A percentile compares a stretch with the other conserved stretches of the same genome.
Conservation (phyloP, 23 tunicate species). For the Corella eumyota region DNA sequence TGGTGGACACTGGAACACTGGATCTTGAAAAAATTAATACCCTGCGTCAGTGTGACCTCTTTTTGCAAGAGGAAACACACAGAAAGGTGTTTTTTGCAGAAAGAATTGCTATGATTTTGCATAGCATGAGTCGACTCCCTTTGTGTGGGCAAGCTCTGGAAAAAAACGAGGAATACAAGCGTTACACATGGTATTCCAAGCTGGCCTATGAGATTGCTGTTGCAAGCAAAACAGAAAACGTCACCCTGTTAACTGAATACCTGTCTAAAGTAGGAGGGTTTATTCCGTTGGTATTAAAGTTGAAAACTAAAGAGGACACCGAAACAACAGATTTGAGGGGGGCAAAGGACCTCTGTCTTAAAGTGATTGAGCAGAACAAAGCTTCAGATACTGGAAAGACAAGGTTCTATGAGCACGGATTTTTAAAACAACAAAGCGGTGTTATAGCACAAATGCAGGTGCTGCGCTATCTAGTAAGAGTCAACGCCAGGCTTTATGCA, state of each 20-base stretch:
- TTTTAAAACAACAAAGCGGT: constrained; percentile 17
- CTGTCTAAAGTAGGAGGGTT: constrained; percentile 24
- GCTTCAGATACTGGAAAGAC: background rate
- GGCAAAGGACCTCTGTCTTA: constrained; percentile 5
- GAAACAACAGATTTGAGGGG: background rate
- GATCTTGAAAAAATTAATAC: background rate
- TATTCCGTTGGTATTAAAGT: constrained; percentile 20
- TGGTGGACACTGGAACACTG: background rate
- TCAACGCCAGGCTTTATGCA: background rate
- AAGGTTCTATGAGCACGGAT: constrained; percentile 26
- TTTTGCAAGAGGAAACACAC: constrained; percentile 11
- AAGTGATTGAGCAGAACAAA: background rate
- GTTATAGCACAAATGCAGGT: constrained; percentile 3
- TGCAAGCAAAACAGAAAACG: background rate
- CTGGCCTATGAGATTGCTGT: constrained; percentile 8
- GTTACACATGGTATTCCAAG: constrained; percentile 17
- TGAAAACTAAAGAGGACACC: background rate
- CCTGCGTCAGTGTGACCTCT: constrained; percentile 13
- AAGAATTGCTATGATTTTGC: constrained; percentile 53
- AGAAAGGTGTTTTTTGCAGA: constrained; percentile 29
- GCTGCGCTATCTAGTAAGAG: constrained; percentile 13
- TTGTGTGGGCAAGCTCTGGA: constrained; percentile 14
- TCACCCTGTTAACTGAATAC: constrained; percentile 16
- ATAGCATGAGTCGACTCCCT: constrained; percentile 48
- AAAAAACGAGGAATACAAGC: background rate